Conservation (phyloP, 2,797 vertebrate species). For the Cottoperca gobio region DNA sequence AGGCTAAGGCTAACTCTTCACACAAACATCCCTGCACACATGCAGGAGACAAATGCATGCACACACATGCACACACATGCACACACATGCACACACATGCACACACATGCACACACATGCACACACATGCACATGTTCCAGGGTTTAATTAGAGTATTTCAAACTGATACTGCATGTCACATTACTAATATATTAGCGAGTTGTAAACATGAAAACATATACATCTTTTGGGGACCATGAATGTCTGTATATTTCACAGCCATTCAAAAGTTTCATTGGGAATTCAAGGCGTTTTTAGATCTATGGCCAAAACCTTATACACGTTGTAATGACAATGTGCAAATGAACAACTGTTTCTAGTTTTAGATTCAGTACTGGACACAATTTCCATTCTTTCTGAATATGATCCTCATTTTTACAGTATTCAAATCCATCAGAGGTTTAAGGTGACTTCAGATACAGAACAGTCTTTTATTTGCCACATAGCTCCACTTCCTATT, state of each 20-base stretch:
- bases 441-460: neutral
- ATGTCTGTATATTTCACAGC: no score
- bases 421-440: neutral
- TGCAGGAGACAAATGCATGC: neutral
- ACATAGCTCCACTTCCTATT: neutral
- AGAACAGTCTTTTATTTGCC: neutral
- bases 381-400: neutral
- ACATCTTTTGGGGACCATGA: no score
- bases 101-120: neutral
- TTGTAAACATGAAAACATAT: neutral
- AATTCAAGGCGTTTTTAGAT: neutral
- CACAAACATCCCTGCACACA: conserved; percentile 23
- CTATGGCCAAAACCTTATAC: neutral
- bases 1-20: conserved; percentile 4
- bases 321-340: neutral
- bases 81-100: neutral
- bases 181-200: neutral
- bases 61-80: neutral
- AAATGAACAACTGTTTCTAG: neutral
- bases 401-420: neutral
- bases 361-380: neutral
- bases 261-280: no score
- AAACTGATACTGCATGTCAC: neutral
- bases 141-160: neutral
- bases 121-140: neutral